Evolutionary conservation across 2,888 invertebrate genomes (phyloP), one percentile per base, ranked within the genome.

Genomic region (Tenthredo amoena): DNA sequence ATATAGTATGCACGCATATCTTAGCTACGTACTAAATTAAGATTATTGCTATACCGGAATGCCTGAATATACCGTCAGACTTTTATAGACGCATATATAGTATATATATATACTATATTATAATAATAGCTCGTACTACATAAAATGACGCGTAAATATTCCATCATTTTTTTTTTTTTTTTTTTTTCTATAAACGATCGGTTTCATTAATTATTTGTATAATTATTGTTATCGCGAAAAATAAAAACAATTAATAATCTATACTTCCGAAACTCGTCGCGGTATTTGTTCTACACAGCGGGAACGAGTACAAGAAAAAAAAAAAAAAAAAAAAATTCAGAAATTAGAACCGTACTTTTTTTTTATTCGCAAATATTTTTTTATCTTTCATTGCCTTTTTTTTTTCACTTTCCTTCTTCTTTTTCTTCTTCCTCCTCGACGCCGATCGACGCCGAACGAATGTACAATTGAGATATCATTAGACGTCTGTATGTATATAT

Each of bases 11-110:
- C 12, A 55, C 79, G 37, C n/a, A 21, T n/a, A 31, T 50, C 26
- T 31, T 62, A 62, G 50, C 26, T 50, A 81, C 81, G 58, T 37
- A 62, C 62, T 81, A 81, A 81, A 81, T 81, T 81, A 81, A 81
- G 81, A 81, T 81, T 81, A 81, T 81, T 62, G 62, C 37, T 74
- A 21, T 43, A 74, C 40, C 18, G 40, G 31, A 40, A 43, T 68
- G 31, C 12, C 15, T 18, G 34, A 68, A 68, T 68, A 34, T 12
- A 34, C 12, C 68, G 62, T 26, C 26, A 43, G 43, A 74, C 43
- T 40, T 43, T 21, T 21, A 74, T 21, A 47, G 10, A 21, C 5
- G 12, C 5, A 26, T 47, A 43, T 40, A 18, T 72, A n/a, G 7
- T n/a, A 40, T 40, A 9, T 26, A 12, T 15, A 10, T 34, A 6